Conservation (phyloP, 2,888 invertebrate genomes). For the Microplitis manilae region DNA sequence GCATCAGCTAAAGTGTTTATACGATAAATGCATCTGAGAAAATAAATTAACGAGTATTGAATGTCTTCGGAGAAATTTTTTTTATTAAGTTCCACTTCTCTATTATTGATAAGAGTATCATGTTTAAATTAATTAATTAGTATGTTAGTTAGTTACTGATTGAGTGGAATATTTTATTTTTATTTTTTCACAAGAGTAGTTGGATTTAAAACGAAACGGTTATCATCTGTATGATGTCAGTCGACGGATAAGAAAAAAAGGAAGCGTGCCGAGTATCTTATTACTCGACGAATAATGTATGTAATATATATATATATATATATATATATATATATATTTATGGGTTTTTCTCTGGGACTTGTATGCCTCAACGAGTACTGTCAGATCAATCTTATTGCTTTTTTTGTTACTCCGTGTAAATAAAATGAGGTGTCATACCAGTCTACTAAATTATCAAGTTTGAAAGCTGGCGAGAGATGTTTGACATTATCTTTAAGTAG, state of each 20-base stretch:
- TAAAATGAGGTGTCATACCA: neutral
- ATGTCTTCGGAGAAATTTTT: neutral
- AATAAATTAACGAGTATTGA: neutral
- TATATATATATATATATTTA: neutral
- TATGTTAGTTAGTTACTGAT: neutral
- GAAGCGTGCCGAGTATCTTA: conserved; percentile 27
- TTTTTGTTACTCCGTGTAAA: neutral
- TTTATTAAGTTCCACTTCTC: neutral
- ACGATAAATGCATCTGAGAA: conserved; percentile 14
- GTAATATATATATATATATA: too few relatives aligned
- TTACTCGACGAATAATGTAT: neutral
- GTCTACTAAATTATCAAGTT: neutral
- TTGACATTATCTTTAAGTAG: neutral
- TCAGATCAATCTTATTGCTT: conserved; percentile 5
- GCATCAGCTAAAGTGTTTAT: conserved; percentile 38
- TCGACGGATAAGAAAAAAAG: neutral
- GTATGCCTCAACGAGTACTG: neutral
- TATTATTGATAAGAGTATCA: neutral
- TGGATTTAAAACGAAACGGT: conserved; percentile 24
- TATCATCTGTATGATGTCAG: conserved; percentile 30
- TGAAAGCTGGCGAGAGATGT: neutral
- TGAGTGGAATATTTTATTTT: neutral
- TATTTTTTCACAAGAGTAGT: neutral
- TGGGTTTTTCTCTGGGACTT: neutral
- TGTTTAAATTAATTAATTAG: neutral